phyloP scores from a whole-genome alignment of 2,888 invertebrate species.

The Ferrisia virgata region DNA sequence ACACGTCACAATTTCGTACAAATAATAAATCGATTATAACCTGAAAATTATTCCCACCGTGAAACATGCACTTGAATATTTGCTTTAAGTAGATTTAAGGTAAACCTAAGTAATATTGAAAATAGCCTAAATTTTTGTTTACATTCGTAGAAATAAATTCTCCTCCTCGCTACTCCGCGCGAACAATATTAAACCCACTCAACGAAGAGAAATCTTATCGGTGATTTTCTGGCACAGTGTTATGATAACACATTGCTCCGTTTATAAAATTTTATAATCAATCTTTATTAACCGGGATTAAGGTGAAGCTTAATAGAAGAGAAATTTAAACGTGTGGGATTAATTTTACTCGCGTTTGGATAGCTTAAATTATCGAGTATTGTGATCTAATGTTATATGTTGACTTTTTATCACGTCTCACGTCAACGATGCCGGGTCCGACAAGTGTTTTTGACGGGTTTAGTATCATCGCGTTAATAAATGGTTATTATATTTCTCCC shows the following conservation, averaged over 20 bases:
- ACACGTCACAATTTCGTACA: too few species aligned
- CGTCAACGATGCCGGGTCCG: background rate
- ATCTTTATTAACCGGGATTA: background rate
- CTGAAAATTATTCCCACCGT: too few species aligned
- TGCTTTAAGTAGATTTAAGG: too few species aligned
- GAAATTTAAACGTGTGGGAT: background rate
- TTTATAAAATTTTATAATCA: background rate
- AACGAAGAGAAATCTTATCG: background rate
- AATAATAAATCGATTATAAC: too few species aligned
- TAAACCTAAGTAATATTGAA: too few species aligned
- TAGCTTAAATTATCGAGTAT: background rate
- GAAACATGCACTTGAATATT: too few species aligned
- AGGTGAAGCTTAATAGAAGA: background rate
- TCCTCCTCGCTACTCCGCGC: too few species aligned
- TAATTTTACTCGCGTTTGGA: background rate
- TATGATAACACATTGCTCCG: background rate
- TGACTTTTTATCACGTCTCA: background rate
- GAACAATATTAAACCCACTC: background rate
- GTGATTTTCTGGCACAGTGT: background rate
- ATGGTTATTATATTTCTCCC: background rate
- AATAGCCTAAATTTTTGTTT: too few species aligned
- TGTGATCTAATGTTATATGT: background rate
- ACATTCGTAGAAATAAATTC: too few species aligned
- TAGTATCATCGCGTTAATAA: background rate
- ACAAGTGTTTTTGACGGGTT: conserved; percentile 1